phyloP scores from a whole-genome alignment of 2,797 vertebrate genomes.

The Prunella strophiata region DNA sequence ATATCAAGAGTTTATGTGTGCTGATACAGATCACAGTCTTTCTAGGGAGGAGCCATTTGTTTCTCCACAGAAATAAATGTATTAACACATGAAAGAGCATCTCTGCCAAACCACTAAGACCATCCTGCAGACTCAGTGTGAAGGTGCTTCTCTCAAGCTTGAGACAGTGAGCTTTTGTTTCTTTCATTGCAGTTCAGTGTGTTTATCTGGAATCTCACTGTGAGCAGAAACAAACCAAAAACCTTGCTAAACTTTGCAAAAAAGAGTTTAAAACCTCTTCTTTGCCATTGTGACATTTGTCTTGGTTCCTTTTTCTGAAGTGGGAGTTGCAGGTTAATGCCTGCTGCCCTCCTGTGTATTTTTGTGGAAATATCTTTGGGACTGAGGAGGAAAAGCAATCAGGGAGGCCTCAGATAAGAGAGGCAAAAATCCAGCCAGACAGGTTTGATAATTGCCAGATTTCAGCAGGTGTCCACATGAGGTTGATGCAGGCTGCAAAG shows the following conservation, averaged over 20 bases:
- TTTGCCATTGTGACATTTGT: fast-evolving
- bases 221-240: neutral
- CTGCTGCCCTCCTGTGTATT: neutral
- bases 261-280: neutral
- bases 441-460: neutral
- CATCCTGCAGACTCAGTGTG: neutral
- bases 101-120: neutral
- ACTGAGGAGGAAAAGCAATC: slow-evolving; percentile 1
- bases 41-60: neutral
- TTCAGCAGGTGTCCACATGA: neutral
- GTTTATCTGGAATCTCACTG: neutral
- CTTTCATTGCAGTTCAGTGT: neutral
- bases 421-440: neutral
- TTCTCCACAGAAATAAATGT: neutral
- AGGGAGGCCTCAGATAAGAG: slow-evolving; percentile 5
- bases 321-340: neutral
- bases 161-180: neutral
- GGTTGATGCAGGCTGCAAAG: neutral
- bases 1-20: neutral
- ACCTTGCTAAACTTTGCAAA: neutral
- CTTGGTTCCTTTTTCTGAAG: neutral
- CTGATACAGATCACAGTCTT: neutral
- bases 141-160: neutral
- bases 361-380: neutral
- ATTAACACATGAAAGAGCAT: neutral